These are phyloP conservation scores for Drosophila maculinotata DNA, from an alignment of 2,888 invertebrate genomes.

Conservation along the genomic window DNA sequence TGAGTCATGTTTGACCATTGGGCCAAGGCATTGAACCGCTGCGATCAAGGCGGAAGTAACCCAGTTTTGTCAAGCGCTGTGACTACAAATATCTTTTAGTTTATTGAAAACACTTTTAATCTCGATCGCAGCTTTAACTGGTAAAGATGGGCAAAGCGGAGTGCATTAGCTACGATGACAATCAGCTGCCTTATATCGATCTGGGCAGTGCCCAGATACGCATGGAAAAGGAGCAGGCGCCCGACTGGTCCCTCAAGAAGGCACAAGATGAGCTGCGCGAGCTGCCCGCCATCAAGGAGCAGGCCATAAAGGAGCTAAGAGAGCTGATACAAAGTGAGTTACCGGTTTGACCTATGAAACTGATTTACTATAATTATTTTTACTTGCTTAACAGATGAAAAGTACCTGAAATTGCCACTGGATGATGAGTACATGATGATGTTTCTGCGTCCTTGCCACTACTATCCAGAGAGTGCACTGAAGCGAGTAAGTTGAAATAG, in stretches of 20 bases:
- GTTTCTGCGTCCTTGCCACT: slow-evolving; percentile 94
- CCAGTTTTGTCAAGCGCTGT: slow-evolving; percentile 51
- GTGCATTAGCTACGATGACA: slow-evolving; percentile 86
- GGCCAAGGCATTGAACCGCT: slow-evolving; percentile 72
- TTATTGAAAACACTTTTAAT: slow-evolving; percentile 55
- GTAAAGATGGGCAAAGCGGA: slow-evolving; percentile 76
- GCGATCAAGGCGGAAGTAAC: slow-evolving; percentile 64
- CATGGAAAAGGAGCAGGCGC: slow-evolving; percentile 88
- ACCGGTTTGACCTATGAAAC: fast-evolving
- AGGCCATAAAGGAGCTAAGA: slow-evolving; percentile 87
- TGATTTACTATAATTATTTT: neutral
- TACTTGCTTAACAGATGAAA: slow-evolving; percentile 86
- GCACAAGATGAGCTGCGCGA: slow-evolving; percentile 90
- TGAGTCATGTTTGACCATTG: slow-evolving; percentile 67
- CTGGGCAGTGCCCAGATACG: slow-evolving; percentile 87
- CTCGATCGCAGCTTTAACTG: slow-evolving; percentile 60
- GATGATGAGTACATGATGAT: slow-evolving; percentile 91
- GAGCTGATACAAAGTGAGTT: slow-evolving; percentile 86
- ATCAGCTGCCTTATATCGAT: slow-evolving; percentile 88
- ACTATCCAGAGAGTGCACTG: slow-evolving; percentile 92
- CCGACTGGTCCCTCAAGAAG: slow-evolving; percentile 87
- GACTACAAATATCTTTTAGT: slow-evolving; percentile 53
- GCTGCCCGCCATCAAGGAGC: slow-evolving; percentile 88
- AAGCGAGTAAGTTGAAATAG: slow-evolving; percentile 88
- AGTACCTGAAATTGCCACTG: slow-evolving; percentile 87